Conservation (phyloP, 2,888 invertebrate species). For the Ennomos erosarius region DNA sequence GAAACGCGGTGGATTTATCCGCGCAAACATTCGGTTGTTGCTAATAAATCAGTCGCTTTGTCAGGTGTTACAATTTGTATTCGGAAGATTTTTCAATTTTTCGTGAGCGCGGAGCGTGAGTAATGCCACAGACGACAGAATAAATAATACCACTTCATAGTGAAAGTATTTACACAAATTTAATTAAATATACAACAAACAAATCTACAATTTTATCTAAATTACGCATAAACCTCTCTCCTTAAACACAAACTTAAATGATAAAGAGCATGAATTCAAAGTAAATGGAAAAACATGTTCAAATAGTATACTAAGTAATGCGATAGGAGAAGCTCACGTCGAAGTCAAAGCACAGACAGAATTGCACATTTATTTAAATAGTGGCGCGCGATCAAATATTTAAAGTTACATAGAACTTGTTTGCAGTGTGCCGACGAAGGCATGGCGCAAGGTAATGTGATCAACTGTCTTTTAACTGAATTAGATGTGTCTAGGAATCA, state of each 20-base stretch:
- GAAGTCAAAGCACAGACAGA: slow-evolving; percentile 59
- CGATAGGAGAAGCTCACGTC: slow-evolving; percentile 40
- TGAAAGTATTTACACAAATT: background rate
- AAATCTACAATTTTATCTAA: slow-evolving; percentile 9
- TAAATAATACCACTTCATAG: too few relatives aligned
- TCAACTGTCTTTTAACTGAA: slow-evolving; percentile 50
- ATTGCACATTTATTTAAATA: slow-evolving; percentile 69
- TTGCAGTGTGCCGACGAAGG: slow-evolving; percentile 52
- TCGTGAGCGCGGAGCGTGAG: slow-evolving; percentile 30
- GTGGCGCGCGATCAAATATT: slow-evolving; percentile 71
- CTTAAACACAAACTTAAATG: slow-evolving; percentile 41
- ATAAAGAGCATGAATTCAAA: slow-evolving; percentile 40
- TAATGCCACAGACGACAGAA: too few relatives aligned
- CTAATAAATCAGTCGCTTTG: slow-evolving; percentile 69
- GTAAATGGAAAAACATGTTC: slow-evolving; percentile 47
- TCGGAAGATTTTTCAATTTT: slow-evolving; percentile 55
- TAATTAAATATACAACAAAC: too few relatives aligned
- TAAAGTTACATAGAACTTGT: slow-evolving; percentile 66
- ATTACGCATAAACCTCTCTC: slow-evolving; percentile 8
- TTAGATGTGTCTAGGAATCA: slow-evolving; percentile 38
- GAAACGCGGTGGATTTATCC: slow-evolving; percentile 59
- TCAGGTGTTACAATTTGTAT: slow-evolving; percentile 69
- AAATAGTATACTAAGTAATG: slow-evolving; percentile 53
- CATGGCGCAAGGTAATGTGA: slow-evolving; percentile 61
- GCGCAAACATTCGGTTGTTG: slow-evolving; percentile 54